Base-by-base conservation (phyloP, 2,888 invertebrate genomes). In the Thysanoteuthis rhombus region DNA sequence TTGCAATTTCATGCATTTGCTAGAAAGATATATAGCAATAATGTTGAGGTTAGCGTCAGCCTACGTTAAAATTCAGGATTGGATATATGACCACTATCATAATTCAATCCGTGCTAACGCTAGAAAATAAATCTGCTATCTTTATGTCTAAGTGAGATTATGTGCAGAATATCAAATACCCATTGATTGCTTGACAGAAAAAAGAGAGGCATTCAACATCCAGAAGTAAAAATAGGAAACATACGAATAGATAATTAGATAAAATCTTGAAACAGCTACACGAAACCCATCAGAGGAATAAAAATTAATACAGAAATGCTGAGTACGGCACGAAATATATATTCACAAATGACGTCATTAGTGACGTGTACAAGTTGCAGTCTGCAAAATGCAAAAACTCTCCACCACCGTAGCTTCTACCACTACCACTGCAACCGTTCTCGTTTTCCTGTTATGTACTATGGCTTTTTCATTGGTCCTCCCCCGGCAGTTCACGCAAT, bases 321-420 rank as follows among this genome's bases (percentile, higher is more conserved):
- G 75, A 75, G 75, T 75, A n/a, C n/a, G 32, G 75, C 32, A 75
- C n/a, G n/a, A 75, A 75, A 75, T 75, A 75, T 75, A 75, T 75
- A 75, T 75, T 75, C 75, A 75, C 75, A 75, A n/a, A 75, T 75
- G 75, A 75, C 75, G 75, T 75, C 75, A 75, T 75, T 75, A n/a
- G 19, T 75, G n/a, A 75, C 75, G 75, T 75, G 75, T 75, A 75
- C 75, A n/a, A 75, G 12, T 75, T 36, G 75, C 75, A 75, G 16
- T 1, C 16, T 16, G 75, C 16, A 75, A 75, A 75, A 75, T 75
- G n/a, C n/a, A 75, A 75, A 75, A n/a, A 22, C n/a, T 75, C 16
- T 75, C 19, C 12, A 75, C 1, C 75, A 4, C 75, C 75, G n/a
- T 19, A 19, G 75, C 16, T 16, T 36, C n/a, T 16, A n/a, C 12